These are phyloP conservation scores for Chloropsis cyanopogon DNA, from an alignment of 2,113 vertebrate species.

Conservation along the genomic window DNA sequence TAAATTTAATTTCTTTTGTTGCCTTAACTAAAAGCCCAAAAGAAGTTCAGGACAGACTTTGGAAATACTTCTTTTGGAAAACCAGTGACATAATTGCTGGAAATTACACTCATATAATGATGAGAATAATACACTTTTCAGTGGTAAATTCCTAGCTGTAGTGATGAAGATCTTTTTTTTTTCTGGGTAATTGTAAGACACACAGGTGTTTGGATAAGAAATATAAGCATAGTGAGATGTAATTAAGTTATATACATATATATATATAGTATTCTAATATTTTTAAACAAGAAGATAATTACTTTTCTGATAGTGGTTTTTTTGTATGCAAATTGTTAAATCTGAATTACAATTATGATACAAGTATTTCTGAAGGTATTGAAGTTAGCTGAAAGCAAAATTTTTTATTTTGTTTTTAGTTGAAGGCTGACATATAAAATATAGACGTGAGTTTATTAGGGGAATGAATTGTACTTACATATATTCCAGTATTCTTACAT, in stretches of 20 bases:
- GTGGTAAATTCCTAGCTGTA: background rate
- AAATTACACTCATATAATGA: background rate
- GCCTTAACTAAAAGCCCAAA: background rate
- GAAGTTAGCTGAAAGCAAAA: background rate
- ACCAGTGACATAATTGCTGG: background rate
- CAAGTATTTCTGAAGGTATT: background rate
- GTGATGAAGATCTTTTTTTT: background rate
- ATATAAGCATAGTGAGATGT: background rate
- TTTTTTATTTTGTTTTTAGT: background rate
- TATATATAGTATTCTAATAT: background rate
- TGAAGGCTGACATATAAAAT: background rate
- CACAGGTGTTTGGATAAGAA: background rate
- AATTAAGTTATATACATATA: background rate
- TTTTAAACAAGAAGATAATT: background rate
- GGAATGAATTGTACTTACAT: background rate
- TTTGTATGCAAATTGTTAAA: background rate
- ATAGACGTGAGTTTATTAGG: background rate
- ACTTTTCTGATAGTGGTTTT: background rate
- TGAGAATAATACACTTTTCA: background rate
- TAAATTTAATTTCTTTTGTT: background rate
- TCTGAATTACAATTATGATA: background rate
- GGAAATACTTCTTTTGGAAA: background rate
- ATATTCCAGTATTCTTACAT: background rate
- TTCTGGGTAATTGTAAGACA: background rate
- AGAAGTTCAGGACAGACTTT: background rate